Evolutionary conservation across 2,888 invertebrate species (phyloP).

Genomic region (Himalopsyche anomala): DNA sequence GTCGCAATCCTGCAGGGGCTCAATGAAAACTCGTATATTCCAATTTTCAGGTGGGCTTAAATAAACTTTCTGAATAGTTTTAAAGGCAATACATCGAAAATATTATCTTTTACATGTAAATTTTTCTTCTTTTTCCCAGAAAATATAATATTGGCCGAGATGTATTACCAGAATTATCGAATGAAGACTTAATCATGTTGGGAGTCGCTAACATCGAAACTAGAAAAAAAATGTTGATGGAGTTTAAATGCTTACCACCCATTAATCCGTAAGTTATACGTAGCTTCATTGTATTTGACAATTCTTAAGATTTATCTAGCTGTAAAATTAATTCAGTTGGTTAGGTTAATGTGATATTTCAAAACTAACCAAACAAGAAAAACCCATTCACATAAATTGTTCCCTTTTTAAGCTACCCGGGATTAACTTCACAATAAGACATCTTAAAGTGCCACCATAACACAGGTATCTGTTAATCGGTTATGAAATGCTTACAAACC

Average conservation of each 20-base stretch:
- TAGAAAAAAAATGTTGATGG: constrained; percentile 69
- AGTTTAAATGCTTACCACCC: neutral
- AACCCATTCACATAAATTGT: neutral
- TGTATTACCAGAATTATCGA: constrained; percentile 72
- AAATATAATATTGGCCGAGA: constrained; percentile 73
- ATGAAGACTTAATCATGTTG: constrained; percentile 73
- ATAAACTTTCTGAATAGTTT: neutral
- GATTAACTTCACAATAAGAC: neutral
- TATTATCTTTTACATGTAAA: constrained; percentile 29
- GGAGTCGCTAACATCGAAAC: constrained; percentile 72
- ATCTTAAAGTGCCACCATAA: too few relatives aligned
- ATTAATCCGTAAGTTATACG: neutral
- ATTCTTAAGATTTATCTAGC: neutral
- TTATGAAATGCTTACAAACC: too few relatives aligned
- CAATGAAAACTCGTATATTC: constrained; percentile 73
- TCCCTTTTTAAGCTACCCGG: neutral
- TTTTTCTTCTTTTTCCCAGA: constrained; percentile 67
- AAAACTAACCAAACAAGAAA: neutral
- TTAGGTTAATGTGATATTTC: neutral
- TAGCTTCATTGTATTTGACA: neutral
- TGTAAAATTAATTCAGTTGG: neutral
- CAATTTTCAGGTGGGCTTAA: constrained; percentile 72
- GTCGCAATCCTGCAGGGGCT: constrained; percentile 71
- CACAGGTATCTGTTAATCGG: too few relatives aligned
- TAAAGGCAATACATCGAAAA: neutral